Conservation (phyloP, 2,113 vertebrate genomes). For the Microcebus ravelobensis region DNA sequence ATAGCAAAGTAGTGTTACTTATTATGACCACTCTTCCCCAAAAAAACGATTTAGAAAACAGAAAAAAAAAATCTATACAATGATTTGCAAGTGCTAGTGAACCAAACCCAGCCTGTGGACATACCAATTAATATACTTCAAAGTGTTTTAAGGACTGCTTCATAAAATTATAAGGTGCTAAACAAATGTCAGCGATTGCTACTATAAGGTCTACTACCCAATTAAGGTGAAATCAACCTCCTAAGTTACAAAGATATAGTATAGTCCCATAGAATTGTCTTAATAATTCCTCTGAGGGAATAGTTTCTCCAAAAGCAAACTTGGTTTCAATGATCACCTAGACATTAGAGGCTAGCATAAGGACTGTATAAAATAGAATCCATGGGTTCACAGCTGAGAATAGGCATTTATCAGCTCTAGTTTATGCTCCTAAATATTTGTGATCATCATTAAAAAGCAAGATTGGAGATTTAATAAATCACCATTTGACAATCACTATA, state of each 20-base stretch:
- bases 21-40: background rate
- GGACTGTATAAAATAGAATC: background rate
- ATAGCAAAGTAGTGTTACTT: background rate
- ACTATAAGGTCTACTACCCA: background rate
- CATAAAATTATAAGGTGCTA: constrained; percentile 54
- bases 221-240: constrained; percentile 1
- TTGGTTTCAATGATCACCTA: background rate
- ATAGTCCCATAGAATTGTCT: background rate
- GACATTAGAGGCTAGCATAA: background rate
- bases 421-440: background rate
- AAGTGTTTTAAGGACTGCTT: constrained; percentile 5
- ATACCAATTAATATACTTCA: background rate
- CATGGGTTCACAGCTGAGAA: background rate
- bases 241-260: constrained; percentile 35
- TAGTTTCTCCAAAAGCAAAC: background rate
- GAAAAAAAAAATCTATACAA: background rate
- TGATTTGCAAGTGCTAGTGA: background rate
- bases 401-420: background rate
- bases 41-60: background rate
- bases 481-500: background rate
- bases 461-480: background rate
- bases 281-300: constrained; percentile 27
- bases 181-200: background rate
- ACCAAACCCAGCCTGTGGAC: background rate
- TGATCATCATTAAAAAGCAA: background rate